phyloP scores from a whole-genome alignment of 2,113 vertebrate species.

The Glaucomys volans region DNA sequence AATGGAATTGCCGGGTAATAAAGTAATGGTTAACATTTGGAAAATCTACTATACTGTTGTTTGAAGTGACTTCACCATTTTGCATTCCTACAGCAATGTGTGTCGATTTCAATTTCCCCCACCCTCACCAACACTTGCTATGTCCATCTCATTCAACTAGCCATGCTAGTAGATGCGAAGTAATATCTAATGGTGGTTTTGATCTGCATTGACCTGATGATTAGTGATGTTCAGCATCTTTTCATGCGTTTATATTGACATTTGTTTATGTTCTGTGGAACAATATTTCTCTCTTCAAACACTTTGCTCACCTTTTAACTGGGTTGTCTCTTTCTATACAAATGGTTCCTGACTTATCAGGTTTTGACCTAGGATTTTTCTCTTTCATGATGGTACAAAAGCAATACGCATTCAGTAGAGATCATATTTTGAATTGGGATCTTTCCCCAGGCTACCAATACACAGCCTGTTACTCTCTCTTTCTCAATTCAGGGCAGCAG shows the following conservation, averaged over 20 bases:
- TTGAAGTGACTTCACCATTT: background rate
- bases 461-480: background rate
- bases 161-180: background rate
- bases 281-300: background rate
- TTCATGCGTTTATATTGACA: background rate
- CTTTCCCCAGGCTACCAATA: background rate
- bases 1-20: background rate
- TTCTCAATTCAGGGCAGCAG: background rate
- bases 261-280: background rate
- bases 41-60: background rate
- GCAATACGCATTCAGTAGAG: background rate
- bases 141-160: background rate
- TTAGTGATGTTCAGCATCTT: background rate
- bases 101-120: background rate
- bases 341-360: background rate
- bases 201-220: background rate
- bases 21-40: background rate
- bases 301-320: background rate
- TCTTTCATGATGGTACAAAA: background rate
- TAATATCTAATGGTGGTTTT: background rate
- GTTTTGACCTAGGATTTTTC: background rate
- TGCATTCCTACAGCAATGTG: background rate
- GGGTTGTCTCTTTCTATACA: background rate
- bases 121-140: background rate
- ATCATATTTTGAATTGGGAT: background rate